These are phyloP conservation scores for Chaetorhynchus papuensis DNA, from an alignment of 2,113 vertebrate genomes.

Conservation along the genomic window DNA sequence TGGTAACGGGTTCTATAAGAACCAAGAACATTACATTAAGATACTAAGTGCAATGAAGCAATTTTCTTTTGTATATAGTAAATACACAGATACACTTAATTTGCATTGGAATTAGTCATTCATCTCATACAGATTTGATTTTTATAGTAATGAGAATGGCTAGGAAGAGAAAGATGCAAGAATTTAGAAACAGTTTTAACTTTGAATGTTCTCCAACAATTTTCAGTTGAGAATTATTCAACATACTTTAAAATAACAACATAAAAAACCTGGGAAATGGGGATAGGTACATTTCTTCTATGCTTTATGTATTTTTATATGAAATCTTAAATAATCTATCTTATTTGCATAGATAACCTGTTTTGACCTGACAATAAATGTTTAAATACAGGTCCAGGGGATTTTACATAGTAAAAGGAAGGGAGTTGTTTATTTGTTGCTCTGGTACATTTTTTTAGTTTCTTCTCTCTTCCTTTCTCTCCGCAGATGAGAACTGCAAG, in stretches of 20 bases:
- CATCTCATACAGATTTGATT: neutral
- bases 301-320: neutral
- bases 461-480: neutral
- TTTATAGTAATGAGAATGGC: neutral
- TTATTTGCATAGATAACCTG: neutral
- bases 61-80: neutral
- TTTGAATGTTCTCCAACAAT: neutral
- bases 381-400: neutral
- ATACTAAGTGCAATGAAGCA: neutral
- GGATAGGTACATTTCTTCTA: neutral
- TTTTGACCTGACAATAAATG: neutral
- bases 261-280: neutral
- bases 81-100: neutral
- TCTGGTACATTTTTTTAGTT: neutral
- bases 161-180: neutral
- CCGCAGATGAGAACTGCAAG: slow-evolving; percentile 88
- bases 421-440: neutral
- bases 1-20: neutral
- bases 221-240: neutral
- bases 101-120: neutral
- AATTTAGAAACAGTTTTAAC: neutral
- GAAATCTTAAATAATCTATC: neutral
- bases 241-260: neutral
- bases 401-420: neutral
- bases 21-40: neutral